phyloP scores from a whole-genome alignment of 2,797 vertebrate genomes.

The Mus minutoides region DNA sequence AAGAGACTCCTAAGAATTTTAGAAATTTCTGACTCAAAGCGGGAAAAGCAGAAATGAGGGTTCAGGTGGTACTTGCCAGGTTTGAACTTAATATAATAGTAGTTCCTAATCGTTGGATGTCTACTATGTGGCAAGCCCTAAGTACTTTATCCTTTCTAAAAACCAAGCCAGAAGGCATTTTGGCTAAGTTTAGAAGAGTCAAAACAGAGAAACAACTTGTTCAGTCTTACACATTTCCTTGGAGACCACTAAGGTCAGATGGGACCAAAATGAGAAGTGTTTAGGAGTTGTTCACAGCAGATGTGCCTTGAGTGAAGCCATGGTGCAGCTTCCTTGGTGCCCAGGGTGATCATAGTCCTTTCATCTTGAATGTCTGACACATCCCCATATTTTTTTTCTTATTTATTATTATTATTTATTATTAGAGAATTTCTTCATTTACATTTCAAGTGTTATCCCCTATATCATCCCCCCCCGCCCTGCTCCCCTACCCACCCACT shows the following conservation, averaged over 20 bases:
- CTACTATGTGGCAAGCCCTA: not conserved
- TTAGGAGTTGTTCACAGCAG: not conserved
- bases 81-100: not conserved
- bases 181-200: not conserved
- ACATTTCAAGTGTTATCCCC: no score
- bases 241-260: not conserved
- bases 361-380: not conserved
- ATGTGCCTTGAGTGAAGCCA: not conserved
- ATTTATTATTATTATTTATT: no score
- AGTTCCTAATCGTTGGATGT: conserved; percentile 21
- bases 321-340: not conserved
- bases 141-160: conserved; percentile 47
- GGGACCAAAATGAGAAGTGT: not conserved
- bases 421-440: no score
- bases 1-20: conserved; percentile 36
- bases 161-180: conserved; percentile 23
- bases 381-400: not conserved
- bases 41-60: conserved; percentile 35
- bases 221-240: not conserved
- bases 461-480: no score
- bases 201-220: not conserved
- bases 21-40: conserved; percentile 12
- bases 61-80: not conserved
- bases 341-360: not conserved
- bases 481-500: no score